These are phyloP conservation scores for Neuroterus valhalla DNA, from an alignment of 1,140 invertebrate genomes.

Conservation along the genomic window DNA sequence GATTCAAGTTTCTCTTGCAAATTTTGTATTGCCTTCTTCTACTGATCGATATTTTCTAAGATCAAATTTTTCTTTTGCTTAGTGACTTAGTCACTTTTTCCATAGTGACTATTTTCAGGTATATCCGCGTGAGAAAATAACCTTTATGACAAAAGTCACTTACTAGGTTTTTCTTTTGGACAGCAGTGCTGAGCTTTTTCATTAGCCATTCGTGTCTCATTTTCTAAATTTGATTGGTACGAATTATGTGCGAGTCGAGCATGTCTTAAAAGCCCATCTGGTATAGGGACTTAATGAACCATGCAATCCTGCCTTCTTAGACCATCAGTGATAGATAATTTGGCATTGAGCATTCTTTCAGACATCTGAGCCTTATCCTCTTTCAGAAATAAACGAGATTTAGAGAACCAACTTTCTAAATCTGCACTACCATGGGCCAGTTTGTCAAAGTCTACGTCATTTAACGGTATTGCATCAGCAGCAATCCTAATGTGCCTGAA, in stretches of 20 bases:
- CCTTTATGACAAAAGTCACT: too few species aligned
- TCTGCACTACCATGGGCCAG: conserved; percentile 38
- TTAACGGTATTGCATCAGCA: conserved; percentile 22
- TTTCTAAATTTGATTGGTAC: conserved; percentile 32
- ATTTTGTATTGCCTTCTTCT: too few species aligned
- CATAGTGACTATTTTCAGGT: too few species aligned
- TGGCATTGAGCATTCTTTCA: conserved; percentile 38
- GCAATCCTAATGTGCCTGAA: not conserved
- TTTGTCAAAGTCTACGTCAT: conserved; percentile 27
- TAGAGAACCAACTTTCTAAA: conserved; percentile 41
- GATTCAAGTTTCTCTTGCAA: too few species aligned
- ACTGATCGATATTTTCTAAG: too few species aligned
- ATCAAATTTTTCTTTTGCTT: too few species aligned
- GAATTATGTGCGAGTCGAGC: conserved; percentile 31
- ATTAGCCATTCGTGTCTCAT: conserved; percentile 20
- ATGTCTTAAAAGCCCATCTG: conserved; percentile 34
- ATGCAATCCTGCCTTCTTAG: conserved; percentile 34
- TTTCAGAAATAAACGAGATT: conserved; percentile 34
- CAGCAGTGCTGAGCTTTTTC: conserved; percentile 18
- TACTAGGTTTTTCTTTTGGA: too few species aligned
- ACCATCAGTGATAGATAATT: conserved; percentile 32
- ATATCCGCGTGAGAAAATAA: too few species aligned
- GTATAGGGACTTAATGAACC: conserved; percentile 33
- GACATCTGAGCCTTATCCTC: conserved; percentile 37
- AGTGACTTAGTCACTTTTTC: too few species aligned